These are phyloP conservation scores for Lucifuga dentata DNA, from an alignment of 2,113 vertebrate species.

Conservation along the genomic window DNA sequence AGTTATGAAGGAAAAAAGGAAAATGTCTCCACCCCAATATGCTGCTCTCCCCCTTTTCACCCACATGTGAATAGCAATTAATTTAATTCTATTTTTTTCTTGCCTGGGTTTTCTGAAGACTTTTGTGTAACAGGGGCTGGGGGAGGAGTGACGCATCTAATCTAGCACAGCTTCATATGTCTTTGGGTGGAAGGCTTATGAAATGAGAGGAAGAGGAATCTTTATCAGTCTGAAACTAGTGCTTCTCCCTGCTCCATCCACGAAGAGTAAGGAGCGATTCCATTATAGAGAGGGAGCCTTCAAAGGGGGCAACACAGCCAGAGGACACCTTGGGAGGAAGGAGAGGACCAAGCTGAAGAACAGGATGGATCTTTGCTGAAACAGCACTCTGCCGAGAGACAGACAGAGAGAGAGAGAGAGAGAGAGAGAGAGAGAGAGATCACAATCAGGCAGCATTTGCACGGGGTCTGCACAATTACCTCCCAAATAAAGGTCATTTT, in stretches of 20 bases:
- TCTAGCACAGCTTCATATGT: constrained; percentile 92
- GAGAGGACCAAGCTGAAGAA: constrained; percentile 91
- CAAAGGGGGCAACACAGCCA: constrained; percentile 93
- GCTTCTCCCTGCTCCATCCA: constrained; percentile 84
- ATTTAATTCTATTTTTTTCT: constrained; percentile 56
- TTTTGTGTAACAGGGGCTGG: constrained; percentile 74
- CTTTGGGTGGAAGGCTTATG: constrained; percentile 90
- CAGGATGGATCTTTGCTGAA: constrained; percentile 96
- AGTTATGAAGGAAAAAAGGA: constrained; percentile 47
- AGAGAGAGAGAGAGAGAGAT: constrained; percentile 75
- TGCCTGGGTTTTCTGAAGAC: constrained; percentile 56
- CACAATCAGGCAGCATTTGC: constrained; percentile 95
- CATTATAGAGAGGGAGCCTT: constrained; percentile 86
- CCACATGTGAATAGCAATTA: constrained; percentile 72
- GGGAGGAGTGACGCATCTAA: constrained; percentile 91
- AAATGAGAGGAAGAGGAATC: constrained; percentile 96
- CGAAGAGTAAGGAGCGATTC: constrained; percentile 94
- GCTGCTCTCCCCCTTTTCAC: constrained; percentile 40
- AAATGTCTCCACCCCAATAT: constrained; percentile 48
- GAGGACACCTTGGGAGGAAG: constrained; percentile 91
- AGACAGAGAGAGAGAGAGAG: too few relatives aligned
- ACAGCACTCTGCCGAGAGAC: constrained; percentile 87
- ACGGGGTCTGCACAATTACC: constrained; percentile 87
- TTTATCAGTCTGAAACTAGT: constrained; percentile 97
- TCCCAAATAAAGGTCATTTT: constrained; percentile 95